Evolutionary conservation across 2,113 vertebrate species (phyloP), one percentile per base, ranked within the genome.

Genomic region (Martes martes): DNA sequence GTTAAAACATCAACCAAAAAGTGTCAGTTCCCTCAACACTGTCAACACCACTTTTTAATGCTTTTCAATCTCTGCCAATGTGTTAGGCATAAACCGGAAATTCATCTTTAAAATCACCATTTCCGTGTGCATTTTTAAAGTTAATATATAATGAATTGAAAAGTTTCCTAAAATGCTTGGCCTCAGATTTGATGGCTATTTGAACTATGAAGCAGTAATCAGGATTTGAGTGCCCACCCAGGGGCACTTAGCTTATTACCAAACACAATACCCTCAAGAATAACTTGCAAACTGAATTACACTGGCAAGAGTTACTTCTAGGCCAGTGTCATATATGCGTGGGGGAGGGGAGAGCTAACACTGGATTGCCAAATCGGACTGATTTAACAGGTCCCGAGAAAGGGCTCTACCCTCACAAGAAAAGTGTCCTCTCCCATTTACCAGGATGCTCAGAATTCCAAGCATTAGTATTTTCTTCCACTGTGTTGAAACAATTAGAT

Each of bases 1-100:
- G 52, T 93, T 88, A 93, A 95, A 97, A 92, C 79, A 61, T 91
- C 83, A 94, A 92, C 65, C 81, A 87, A 59, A 87, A 96, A 95
- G 76, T 84, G 67, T 76, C 84, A 87, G 50, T 92, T 93, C 63
- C 67, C 55, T 96, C 84, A 92, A 92, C 10, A 82, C 52, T 80
- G 83, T 63, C 93, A 96, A 55, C 47, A 88, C 39, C 47, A 93
- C 57, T 86, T 85, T 87, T 71, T 42, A 94, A 45, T 93, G 59
- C 81, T 95, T 97, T 94, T 65, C 24, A 88, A 85, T 85, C 52
- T 94, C 78, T 95, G 93, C 84, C 88, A 97, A 76, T 50, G 78
- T 78, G 42, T 88, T 79, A 89, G 50, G 81, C 50, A 93, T 94
- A 94, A 91, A 84, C 52, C 50, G 47, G 88, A 79, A 61, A 94